Base-by-base conservation (phyloP, 2,113 vertebrate species). In the Phaethornis superciliosus region DNA sequence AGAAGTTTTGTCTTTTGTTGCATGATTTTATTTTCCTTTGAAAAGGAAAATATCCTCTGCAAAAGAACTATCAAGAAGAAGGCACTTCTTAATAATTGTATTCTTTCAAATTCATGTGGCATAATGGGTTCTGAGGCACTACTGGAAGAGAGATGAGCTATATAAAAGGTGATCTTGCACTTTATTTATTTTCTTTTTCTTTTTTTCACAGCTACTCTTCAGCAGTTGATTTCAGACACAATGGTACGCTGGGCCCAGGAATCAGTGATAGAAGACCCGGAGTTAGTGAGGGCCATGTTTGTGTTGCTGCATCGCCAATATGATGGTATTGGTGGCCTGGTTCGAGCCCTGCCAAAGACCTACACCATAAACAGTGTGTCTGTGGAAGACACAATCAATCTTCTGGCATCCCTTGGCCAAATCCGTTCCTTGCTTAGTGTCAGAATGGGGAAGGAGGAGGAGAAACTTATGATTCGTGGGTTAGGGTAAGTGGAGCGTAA, bases 181-280 rank as follows among this genome's bases (percentile, higher is more conserved):
- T 92, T 67, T 72, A 19, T 94, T 5, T 77, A 6, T 55, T 93
- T 51, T 82, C 42, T 84, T 67, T 94, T 5, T 77, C 5, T 55
- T 93, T 51, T 82, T 37, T 84, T 67, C 77, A 14, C 95, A 99
- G 99, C 98, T 80, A 99, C 98, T 6, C 98, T 99, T 13, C 99
- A 99, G 96, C 99, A 99, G 94, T 37, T 99, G 93, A 99, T 99
- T 67, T 99, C 99, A 1, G 98, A 99, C 51, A 99, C 99, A 0
- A 99, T 99, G 99, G 99, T 99, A 15, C 99, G 99, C 47, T 99
- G 99, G 99, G 98, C 99, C 49, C 99, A 99, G 95, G 99, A 99
- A 95, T 99, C 99, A 0, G 98, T 99, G 21, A 99, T 99, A 37
- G 99, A 99, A 91, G 99, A 99, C 90, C 98, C 99, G 0, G 99